A percentile compares a stretch with the other conserved stretches of the same genome.
Conservation (phyloP, 2,888 invertebrate species). For the Blastobasis lacticolella region DNA sequence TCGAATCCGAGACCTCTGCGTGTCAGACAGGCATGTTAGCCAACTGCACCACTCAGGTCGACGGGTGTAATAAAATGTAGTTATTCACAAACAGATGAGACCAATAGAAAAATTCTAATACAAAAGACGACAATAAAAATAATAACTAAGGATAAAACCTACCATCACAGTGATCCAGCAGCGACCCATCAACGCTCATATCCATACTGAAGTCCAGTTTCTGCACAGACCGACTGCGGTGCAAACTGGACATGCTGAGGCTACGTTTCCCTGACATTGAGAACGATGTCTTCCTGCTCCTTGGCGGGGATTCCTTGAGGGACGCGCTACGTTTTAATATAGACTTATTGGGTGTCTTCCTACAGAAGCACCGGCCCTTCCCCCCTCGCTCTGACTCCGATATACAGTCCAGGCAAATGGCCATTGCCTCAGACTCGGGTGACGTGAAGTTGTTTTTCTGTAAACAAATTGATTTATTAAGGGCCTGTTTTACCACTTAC, state of each 20-base stretch:
- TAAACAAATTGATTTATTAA: conserved; percentile 13
- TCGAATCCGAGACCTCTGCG: too few relatives aligned
- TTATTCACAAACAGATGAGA: too few relatives aligned
- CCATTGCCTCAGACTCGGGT: conserved; percentile 59
- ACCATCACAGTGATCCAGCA: conserved; percentile 56
- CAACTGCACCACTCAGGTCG: too few relatives aligned
- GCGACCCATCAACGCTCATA: conserved; percentile 67
- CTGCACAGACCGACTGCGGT: conserved; percentile 63
- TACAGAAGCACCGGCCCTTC: conserved; percentile 47
- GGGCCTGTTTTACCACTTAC: too few relatives aligned
- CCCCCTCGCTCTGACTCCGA: conserved; percentile 33
- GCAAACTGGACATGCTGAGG: conserved; percentile 54
- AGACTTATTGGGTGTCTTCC: conserved; percentile 45
- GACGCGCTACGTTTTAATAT: conserved; percentile 47
- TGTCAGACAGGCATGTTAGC: too few relatives aligned
- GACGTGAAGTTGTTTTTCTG: conserved; percentile 62
- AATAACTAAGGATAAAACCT: conserved; percentile 7
- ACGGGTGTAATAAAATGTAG: too few relatives aligned
- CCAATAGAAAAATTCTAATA: too few relatives aligned
- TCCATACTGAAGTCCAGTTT: conserved; percentile 71
- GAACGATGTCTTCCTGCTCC: conserved; percentile 38
- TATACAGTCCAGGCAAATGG: conserved; percentile 50
- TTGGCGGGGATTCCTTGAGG: conserved; percentile 52
- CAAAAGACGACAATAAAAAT: background rate
- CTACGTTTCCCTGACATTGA: conserved; percentile 54